A percentile compares a stretch with the other conserved stretches of the same genome.
These are phyloP conservation scores for Cyanistes caeruleus DNA, from an alignment of 2,113 vertebrate genomes.

Conservation along the genomic window DNA sequence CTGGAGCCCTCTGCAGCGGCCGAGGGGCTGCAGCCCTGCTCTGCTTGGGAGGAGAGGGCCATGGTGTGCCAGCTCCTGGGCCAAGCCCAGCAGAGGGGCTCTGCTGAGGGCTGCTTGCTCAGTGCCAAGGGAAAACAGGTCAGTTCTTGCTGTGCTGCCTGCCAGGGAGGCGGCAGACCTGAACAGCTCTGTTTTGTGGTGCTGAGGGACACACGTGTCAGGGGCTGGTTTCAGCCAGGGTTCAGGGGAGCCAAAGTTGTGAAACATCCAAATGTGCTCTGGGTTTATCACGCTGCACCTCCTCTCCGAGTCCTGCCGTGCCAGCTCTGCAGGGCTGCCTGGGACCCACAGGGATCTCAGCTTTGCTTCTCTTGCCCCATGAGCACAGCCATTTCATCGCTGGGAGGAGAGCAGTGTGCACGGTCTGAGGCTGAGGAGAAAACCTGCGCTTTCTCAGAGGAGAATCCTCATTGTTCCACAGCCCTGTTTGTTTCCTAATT, in stretches of 20 bases:
- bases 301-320: background rate
- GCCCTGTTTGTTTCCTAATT: background rate
- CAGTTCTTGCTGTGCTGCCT: background rate
- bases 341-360: background rate
- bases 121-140: background rate
- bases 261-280: background rate
- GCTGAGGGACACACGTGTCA: background rate
- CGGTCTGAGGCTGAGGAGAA: background rate
- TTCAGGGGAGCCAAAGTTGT: background rate
- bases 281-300: background rate
- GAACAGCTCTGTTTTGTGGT: fast-evolving
- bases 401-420: background rate
- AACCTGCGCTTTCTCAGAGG: background rate
- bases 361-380: background rate
- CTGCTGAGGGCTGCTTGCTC: background rate
- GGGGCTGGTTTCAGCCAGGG: background rate
- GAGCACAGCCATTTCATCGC: fast-evolving
- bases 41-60: background rate
- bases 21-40: background rate
- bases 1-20: fast-evolving
- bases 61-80: background rate
- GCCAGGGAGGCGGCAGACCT: background rate
- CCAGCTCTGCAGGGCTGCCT: background rate
- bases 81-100: background rate
- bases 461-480: background rate